Evolutionary conservation across 1,140 invertebrate species (phyloP).

Genomic region (Plectrocnemia conspersa): DNA sequence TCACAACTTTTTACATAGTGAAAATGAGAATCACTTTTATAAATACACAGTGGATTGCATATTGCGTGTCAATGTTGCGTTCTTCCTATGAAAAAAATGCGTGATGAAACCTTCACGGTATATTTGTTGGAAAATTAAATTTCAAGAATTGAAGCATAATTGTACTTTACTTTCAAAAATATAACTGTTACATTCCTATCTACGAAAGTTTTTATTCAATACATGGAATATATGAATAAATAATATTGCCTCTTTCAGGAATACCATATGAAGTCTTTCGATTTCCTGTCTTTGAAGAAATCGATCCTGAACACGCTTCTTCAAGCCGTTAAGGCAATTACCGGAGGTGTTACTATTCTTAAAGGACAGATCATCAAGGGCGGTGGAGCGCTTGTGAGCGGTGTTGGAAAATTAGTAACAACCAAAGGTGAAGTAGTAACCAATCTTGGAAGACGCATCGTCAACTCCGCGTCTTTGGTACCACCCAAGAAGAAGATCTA

Average conservation of each 20-base stretch:
- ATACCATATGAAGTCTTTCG: slow-evolving; percentile 47
- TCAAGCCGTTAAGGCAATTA: slow-evolving; percentile 79
- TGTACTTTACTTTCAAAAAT: neutral
- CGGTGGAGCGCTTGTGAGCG: slow-evolving; percentile 67
- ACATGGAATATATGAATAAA: neutral
- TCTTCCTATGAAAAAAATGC: neutral
- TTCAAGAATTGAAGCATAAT: neutral
- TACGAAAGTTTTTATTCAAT: neutral
- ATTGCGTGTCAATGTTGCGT: too few species aligned
- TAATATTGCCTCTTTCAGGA: slow-evolving; percentile 2
- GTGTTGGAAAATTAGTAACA: slow-evolving; percentile 67
- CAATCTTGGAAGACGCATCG: slow-evolving; percentile 69
- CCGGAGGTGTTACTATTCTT: slow-evolving; percentile 74
- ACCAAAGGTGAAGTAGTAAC: slow-evolving; percentile 69
- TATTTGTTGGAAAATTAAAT: slow-evolving; percentile 3
- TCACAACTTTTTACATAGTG: too few species aligned
- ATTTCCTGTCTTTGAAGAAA: slow-evolving; percentile 73
- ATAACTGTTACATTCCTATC: neutral
- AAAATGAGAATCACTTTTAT: too few species aligned
- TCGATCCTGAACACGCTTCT: slow-evolving; percentile 73
- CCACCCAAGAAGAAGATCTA: slow-evolving; percentile 43
- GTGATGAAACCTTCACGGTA: slow-evolving; percentile 6
- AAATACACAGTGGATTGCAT: too few species aligned
- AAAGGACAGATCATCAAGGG: slow-evolving; percentile 82
- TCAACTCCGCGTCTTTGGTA: slow-evolving; percentile 62